Evolutionary conservation across 2,888 invertebrate species (phyloP), one percentile per base, ranked within the genome.

Genomic region (Parnassius apollo): DNA sequence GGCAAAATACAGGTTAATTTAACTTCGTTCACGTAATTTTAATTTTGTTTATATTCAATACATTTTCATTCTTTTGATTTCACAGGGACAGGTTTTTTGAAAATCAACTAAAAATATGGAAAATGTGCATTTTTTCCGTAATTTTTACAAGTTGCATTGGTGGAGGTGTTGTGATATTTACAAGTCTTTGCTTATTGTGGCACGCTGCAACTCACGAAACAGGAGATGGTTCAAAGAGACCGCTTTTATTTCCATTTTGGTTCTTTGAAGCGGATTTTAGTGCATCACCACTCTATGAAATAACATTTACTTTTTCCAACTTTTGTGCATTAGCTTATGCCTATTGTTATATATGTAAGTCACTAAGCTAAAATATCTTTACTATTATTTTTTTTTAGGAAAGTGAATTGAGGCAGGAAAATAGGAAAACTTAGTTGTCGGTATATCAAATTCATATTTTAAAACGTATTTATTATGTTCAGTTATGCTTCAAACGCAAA

Each of bases 401-500:
- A 18, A 18, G 18, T 18, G 18, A 18, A 18, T 18, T 18, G 18
- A 18, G 18, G 1, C 18, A 1, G 18, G 0, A 18, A 18, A 18
- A 18, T 18, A 18, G 18, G 18, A 18, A 18, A 18, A 18, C 18
- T 18, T 18, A 18, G 18, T 18, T 18, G 25, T 25, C 25, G 25
- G 25, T 25, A 25, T 25, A 4, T 25, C 3, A 25, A 25, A 25
- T 25, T 25, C 3, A 25, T 25, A 2, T 25, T 25, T 25, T 25
- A 25, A 0, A 25, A 25, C 25, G 25, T 7, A 25, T 25, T 25
- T 4, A 3, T 4, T 25, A 25, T 25, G 3, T 25, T 25, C 0
- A 88, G 88, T 85, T 72, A 81, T 81, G 76, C 65, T 82, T 35
- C 78, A 81, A 71, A 82, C 82, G 10, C 79, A 85, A 75, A 73